Percentiles rank a stretch among this genome's conserved stretches.
These are phyloP conservation scores for Rhinoraja longicauda DNA, from an alignment of 2,797 vertebrate genomes.

Conservation along the genomic window DNA sequence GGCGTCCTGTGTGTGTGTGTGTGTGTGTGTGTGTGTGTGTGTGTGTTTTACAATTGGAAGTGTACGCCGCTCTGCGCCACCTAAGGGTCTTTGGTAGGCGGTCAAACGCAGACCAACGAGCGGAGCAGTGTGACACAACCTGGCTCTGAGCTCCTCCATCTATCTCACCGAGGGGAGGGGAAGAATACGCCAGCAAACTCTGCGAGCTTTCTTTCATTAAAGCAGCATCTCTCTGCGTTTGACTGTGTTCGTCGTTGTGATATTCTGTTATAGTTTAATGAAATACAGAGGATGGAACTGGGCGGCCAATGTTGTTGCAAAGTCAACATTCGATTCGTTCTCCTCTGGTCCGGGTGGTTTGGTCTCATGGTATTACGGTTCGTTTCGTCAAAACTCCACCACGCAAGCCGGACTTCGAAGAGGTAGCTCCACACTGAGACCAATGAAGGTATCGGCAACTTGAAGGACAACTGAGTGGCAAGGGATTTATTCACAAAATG, in stretches of 20 bases:
- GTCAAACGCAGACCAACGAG: not conserved
- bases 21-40: not conserved
- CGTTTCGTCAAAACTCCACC: not conserved
- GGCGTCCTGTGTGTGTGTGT: not conserved
- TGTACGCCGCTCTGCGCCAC: not conserved
- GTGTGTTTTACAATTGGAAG: not conserved
- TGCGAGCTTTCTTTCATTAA: not conserved
- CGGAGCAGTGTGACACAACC: constrained; percentile 13
- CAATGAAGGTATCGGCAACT: not conserved
- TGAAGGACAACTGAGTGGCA: not conserved
- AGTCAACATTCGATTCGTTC: not conserved
- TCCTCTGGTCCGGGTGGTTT: constrained; percentile 1
- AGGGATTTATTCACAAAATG: too few relatives aligned
- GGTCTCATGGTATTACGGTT: not conserved
- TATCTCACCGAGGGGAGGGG: not conserved
- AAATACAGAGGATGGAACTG: not conserved
- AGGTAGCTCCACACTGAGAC: not conserved
- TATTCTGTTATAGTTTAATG: not conserved
- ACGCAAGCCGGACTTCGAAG: not conserved
- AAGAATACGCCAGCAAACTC: not conserved
- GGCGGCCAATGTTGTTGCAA: too few relatives aligned
- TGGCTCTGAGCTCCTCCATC: not conserved
- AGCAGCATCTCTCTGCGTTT: not conserved
- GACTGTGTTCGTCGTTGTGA: not conserved
- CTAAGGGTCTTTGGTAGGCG: not conserved